These are phyloP conservation scores for Sebastes flavidus DNA, from an alignment of 2,797 vertebrate species.

Conservation along the genomic window DNA sequence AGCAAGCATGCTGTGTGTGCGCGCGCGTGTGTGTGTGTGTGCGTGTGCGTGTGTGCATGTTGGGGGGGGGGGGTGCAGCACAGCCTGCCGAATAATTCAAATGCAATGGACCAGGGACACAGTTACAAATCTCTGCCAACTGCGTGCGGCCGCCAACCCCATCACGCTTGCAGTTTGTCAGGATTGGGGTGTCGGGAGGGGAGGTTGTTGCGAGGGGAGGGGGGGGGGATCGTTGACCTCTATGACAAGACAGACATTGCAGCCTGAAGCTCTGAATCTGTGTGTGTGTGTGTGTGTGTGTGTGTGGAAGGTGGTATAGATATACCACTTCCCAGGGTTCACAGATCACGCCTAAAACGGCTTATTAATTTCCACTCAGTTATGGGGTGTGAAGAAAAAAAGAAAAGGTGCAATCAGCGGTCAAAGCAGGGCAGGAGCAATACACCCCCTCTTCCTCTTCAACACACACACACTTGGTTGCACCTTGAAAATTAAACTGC, in stretches of 20 bases:
- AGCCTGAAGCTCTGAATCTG: conserved; percentile 32
- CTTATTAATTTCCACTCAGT: conserved; percentile 84
- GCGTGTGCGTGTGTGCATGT: not conserved
- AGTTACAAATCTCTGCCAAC: conserved; percentile 97
- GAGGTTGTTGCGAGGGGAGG: conserved; percentile 29
- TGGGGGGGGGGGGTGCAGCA: conserved; percentile 5
- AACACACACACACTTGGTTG: conserved; percentile 34
- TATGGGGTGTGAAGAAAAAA: conserved; percentile 72
- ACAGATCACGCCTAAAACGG: conserved; percentile 78
- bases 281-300: conserved; percentile 41
- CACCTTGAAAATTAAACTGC: conserved; percentile 71
- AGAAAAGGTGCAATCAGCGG: conserved; percentile 58
- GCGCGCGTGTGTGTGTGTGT: not conserved
- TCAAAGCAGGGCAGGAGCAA: conserved; percentile 41
- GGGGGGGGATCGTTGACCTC: conserved; percentile 58
- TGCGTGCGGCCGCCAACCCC: conserved; percentile 81
- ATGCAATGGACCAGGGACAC: conserved; percentile 96
- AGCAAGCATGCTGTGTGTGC: conserved; percentile 51
- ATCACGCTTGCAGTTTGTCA: conserved; percentile 94
- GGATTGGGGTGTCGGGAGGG: conserved; percentile 66
- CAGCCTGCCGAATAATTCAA: conserved; percentile 94
- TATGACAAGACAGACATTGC: conserved; percentile 68
- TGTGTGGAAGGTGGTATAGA: conserved; percentile 39
- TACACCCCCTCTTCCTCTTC: not conserved
- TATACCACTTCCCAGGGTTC: conserved; percentile 72